These are phyloP conservation scores for Hyles lineata DNA, from an alignment of 2,888 invertebrate genomes.

Conservation along the genomic window DNA sequence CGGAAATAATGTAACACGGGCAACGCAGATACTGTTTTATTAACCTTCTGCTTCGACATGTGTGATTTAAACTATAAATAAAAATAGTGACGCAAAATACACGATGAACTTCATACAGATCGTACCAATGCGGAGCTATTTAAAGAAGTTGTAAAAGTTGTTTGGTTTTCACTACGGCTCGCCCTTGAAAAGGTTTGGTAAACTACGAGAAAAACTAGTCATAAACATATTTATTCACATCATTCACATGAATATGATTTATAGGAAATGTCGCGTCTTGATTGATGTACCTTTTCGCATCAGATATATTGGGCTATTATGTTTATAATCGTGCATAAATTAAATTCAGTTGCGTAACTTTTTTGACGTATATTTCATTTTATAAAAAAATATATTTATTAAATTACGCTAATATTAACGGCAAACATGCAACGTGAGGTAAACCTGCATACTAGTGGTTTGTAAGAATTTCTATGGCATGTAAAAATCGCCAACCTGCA, in stretches of 20 bases:
- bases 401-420: no score
- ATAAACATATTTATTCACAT: constrained; percentile 64
- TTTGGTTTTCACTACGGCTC: constrained; percentile 64
- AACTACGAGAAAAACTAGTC: constrained; percentile 53
- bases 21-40: constrained; percentile 38
- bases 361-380: no score
- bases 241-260: constrained; percentile 64
- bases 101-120: constrained; percentile 55
- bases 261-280: constrained; percentile 58
- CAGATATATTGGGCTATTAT: not conserved
- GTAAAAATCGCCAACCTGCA: no score
- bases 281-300: constrained; percentile 51
- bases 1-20: constrained; percentile 27
- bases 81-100: constrained; percentile 59
- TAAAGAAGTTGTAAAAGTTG: constrained; percentile 69
- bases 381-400: no score
- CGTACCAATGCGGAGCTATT: constrained; percentile 66
- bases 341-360: no score
- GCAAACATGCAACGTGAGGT: no score
- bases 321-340: no score
- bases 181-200: constrained; percentile 72
- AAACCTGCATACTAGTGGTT: no score
- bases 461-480: no score
- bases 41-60: constrained; percentile 49
- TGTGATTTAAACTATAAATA: constrained; percentile 58